phyloP scores from a whole-genome alignment of 2,888 invertebrate species.

The Anoplius nigerrimus region DNA sequence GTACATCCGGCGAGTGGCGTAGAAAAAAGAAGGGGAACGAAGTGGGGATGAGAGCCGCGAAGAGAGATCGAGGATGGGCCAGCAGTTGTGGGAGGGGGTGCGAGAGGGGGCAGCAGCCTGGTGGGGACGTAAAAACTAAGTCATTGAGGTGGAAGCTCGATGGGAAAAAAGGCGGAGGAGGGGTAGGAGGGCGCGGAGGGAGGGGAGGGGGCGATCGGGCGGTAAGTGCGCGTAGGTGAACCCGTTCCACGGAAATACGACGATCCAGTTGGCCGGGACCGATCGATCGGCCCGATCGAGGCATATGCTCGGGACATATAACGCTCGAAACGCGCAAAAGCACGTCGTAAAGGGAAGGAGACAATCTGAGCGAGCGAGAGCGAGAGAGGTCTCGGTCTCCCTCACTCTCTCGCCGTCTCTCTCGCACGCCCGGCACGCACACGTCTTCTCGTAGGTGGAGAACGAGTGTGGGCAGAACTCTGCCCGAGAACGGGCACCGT shows the following conservation, averaged over 20 bases:
- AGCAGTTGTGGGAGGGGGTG: too few relatives aligned
- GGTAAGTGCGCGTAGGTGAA: conserved; percentile 51
- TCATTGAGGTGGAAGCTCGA: too few relatives aligned
- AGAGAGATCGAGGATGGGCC: too few relatives aligned
- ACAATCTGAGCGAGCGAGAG: too few relatives aligned
- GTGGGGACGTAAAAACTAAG: too few relatives aligned
- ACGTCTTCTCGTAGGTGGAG: conserved; percentile 48
- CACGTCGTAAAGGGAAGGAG: too few relatives aligned
- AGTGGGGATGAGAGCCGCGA: too few relatives aligned
- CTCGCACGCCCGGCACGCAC: background rate
- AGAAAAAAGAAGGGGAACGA: too few relatives aligned
- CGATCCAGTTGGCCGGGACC: conserved; percentile 42
- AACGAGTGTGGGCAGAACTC: conserved; percentile 46
- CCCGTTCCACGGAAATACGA: conserved; percentile 49
- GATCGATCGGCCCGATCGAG: conserved; percentile 48
- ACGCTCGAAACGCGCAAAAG: conserved; percentile 13
- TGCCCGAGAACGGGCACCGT: conserved; percentile 32
- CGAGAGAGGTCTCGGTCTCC: conserved; percentile 29
- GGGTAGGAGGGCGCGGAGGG: background rate
- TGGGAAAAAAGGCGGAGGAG: too few relatives aligned
- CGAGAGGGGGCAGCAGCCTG: too few relatives aligned
- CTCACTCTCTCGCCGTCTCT: background rate
- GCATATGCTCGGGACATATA: conserved; percentile 16
- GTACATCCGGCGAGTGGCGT: too few relatives aligned
- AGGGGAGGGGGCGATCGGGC: background rate